These are phyloP conservation scores for Eremophila alpestris DNA, from an alignment of 2,797 vertebrate species.

Conservation along the genomic window DNA sequence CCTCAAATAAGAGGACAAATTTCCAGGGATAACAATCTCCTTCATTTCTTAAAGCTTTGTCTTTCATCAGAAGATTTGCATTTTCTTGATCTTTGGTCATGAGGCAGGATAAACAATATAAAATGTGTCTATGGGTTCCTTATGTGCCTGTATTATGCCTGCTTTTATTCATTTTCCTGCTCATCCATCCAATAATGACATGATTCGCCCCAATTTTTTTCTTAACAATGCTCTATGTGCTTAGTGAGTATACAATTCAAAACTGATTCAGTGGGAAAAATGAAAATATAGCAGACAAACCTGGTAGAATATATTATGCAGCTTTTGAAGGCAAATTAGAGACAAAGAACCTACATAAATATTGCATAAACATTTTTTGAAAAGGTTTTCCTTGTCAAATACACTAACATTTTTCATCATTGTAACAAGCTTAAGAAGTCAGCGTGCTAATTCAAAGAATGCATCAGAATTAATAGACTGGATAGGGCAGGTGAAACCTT, in stretches of 20 bases:
- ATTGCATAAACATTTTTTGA: constrained; percentile 29
- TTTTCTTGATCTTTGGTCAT: constrained; percentile 17
- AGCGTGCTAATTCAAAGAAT: not conserved
- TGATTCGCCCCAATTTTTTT: not conserved
- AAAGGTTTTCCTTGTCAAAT: constrained; percentile 32
- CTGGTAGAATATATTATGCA: constrained; percentile 15
- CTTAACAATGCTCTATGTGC: not conserved
- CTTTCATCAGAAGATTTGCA: constrained; percentile 12
- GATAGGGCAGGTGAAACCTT: not conserved
- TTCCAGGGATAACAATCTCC: not conserved
- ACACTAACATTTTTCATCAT: not conserved
- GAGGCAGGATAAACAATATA: not conserved
- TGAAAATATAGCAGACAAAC: not conserved
- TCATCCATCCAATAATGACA: not conserved
- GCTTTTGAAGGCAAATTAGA: constrained; percentile 32
- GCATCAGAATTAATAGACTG: constrained; percentile 20
- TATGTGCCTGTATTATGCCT: not conserved
- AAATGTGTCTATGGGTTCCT: not conserved
- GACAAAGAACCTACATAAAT: constrained; percentile 33
- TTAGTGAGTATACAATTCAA: not conserved
- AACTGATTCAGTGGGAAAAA: not conserved
- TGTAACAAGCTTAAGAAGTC: not conserved
- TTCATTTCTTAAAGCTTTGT: constrained; percentile 4
- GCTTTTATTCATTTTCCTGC: not conserved
- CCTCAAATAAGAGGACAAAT: not conserved